These are phyloP conservation scores for Gymnoscopelus braueri DNA, from an alignment of 2,797 vertebrate genomes.

Conservation along the genomic window DNA sequence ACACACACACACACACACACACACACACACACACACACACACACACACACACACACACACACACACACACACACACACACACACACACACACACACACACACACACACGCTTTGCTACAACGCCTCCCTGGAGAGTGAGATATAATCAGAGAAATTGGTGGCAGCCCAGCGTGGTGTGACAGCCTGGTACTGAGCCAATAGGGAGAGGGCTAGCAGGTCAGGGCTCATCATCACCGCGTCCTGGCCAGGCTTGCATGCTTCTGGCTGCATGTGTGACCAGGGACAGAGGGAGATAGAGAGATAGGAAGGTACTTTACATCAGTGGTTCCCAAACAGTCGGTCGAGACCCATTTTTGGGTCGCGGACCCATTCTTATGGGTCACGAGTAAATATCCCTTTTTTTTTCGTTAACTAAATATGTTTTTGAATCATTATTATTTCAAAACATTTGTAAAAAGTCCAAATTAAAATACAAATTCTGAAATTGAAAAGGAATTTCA, in stretches of 20 bases:
- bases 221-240: conserved; percentile 72
- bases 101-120: conserved; percentile 51
- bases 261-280: conserved; percentile 1
- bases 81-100: conserved; percentile 19
- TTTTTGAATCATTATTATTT: too few species aligned
- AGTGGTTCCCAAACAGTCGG: too few species aligned
- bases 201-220: conserved; percentile 67
- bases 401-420: too few species aligned
- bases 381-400: not conserved
- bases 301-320: not conserved
- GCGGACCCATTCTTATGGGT: not conserved
- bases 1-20: conserved; percentile 6
- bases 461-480: too few species aligned
- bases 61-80: conserved; percentile 15
- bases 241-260: conserved; percentile 61
- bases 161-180: conserved; percentile 59
- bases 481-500: too few species aligned
- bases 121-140: conserved; percentile 77
- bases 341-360: too few species aligned
- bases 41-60: conserved; percentile 6
- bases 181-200: conserved; percentile 64
- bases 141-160: conserved; percentile 79
- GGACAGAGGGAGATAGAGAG: not conserved
- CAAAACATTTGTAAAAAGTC: too few species aligned
- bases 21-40: not conserved